Conservation (phyloP, 2,888 invertebrate genomes). For the Ochropacha duplaris region DNA sequence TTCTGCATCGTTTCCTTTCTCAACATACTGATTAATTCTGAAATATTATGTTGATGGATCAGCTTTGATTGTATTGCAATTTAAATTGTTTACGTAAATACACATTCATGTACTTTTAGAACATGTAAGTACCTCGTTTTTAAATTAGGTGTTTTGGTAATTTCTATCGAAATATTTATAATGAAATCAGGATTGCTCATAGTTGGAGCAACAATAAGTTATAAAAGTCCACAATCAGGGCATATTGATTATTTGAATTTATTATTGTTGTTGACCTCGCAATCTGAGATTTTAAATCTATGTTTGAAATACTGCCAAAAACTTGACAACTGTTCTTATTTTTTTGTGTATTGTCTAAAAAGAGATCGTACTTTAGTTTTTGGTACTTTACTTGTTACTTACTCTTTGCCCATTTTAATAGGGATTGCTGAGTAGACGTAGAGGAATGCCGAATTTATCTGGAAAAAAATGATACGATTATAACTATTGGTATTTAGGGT, state of each 20-base stretch:
- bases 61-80: neutral
- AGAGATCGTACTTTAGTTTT: neutral
- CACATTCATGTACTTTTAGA: neutral
- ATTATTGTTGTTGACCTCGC: neutral
- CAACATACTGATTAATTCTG: constrained; percentile 54
- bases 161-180: constrained; percentile 43
- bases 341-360: neutral
- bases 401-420: constrained; percentile 32
- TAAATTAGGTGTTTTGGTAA: constrained; percentile 22
- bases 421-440: neutral
- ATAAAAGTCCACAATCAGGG: neutral
- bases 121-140: constrained; percentile 24
- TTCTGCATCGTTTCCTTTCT: constrained; percentile 35
- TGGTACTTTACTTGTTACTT: constrained; percentile 15
- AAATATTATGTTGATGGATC: constrained; percentile 34
- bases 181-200: constrained; percentile 36
- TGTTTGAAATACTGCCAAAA: neutral
- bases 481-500: too few relatives aligned
- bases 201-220: constrained; percentile 9
- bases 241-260: neutral
- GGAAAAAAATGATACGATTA: neutral
- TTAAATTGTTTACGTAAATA: neutral
- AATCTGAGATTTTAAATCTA: too few relatives aligned
- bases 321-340: neutral
- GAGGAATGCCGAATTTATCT: neutral